A percentile compares a stretch with the other conserved stretches of the same genome.
Evolutionary conservation across 2,797 vertebrate genomes (phyloP).

Genomic region (Taenioides sp.): DNA sequence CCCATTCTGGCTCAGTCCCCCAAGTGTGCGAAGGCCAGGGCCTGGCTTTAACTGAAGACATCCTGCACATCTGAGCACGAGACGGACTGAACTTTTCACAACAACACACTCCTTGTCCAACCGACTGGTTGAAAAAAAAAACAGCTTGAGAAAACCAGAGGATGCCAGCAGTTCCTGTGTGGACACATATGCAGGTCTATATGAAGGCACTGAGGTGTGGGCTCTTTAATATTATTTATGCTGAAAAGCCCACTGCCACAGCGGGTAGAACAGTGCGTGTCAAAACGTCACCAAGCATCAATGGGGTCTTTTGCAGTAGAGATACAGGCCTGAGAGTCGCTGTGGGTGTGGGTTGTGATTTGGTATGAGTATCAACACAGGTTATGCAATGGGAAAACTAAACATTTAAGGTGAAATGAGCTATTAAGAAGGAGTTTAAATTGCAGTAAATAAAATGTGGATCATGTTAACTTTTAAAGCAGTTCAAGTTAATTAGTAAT

Average conservation of each 20-base stretch:
- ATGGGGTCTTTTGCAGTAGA: background rate
- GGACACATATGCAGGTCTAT: conserved; percentile 9
- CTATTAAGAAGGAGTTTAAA: background rate
- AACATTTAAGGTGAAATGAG: conserved; percentile 1
- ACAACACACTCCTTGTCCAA: conserved; percentile 48
- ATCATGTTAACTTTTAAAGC: background rate
- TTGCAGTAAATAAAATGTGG: background rate
- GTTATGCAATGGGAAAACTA: conserved; percentile 3
- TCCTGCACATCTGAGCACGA: conserved; percentile 39
- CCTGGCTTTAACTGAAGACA: conserved; percentile 41
- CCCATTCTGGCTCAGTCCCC: background rate
- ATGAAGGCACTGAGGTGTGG: conserved; percentile 18
- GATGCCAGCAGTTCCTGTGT: conserved; percentile 39
- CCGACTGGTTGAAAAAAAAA: conserved; percentile 25
- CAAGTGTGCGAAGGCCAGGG: conserved; percentile 16
- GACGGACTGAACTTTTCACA: conserved; percentile 18
- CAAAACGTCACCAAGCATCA: conserved; percentile 4
- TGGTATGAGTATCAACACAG: background rate
- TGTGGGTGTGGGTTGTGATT: conserved; percentile 1
- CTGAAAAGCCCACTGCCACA: conserved; percentile 21
- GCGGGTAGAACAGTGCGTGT: background rate
- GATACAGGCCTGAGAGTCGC: background rate
- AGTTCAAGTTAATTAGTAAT: background rate
- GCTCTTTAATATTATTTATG: conserved; percentile 18
- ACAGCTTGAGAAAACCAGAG: conserved; percentile 9